Evolutionary conservation across 1,140 invertebrate species (phyloP).

Genomic region (Aphis craccivora): DNA sequence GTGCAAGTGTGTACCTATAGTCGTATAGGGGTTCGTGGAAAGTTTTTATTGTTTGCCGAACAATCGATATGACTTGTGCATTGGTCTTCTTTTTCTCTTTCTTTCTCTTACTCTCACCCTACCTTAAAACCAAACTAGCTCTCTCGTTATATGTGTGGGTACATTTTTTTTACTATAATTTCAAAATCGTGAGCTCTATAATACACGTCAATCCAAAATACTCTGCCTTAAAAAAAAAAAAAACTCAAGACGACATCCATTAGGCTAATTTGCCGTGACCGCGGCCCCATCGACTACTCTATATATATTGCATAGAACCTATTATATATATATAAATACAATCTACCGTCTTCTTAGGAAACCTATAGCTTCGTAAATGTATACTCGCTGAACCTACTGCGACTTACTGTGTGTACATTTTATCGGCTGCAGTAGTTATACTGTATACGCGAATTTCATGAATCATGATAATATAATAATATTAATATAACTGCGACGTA

Average conservation of each 20-base stretch:
- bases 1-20: not conserved
- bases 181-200: not conserved
- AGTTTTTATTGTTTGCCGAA: slow-evolving; percentile 13
- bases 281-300: not conserved
- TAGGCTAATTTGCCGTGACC: slow-evolving; percentile 2
- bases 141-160: not conserved
- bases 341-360: not conserved
- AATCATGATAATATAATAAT: too few species aligned
- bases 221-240: not conserved
- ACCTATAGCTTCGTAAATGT: not conserved
- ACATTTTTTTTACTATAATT: not conserved
- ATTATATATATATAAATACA: not conserved
- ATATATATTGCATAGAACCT: not conserved
- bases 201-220: not conserved
- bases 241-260: not conserved
- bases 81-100: not conserved
- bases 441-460: not conserved
- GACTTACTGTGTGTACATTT: not conserved
- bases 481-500: not conserved
- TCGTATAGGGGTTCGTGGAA: not conserved
- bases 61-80: slow-evolving; percentile 29
- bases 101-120: not conserved
- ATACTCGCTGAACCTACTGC: not conserved
- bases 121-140: not conserved
- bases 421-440: not conserved